phyloP scores from a whole-genome alignment of 2,113 vertebrate species.

The Percina caprodes region DNA sequence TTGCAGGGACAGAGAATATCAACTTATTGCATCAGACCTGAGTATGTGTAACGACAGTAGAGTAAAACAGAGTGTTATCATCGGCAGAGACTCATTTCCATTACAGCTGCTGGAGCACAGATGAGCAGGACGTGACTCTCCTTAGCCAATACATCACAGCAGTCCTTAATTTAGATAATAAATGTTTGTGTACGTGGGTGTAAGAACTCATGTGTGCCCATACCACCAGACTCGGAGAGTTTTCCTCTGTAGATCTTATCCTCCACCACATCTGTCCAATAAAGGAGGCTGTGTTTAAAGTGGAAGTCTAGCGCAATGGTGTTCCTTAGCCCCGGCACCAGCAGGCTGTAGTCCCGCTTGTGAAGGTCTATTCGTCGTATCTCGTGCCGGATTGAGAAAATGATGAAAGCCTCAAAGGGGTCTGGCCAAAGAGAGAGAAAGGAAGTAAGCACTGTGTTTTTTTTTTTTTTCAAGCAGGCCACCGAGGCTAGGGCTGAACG shows the following conservation, averaged over 20 bases:
- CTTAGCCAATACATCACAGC: constrained; percentile 18
- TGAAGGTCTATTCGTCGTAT: constrained; percentile 98
- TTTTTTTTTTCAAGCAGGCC: not conserved
- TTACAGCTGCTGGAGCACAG: constrained; percentile 11
- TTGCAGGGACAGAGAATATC: constrained; percentile 36
- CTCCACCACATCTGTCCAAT: constrained; percentile 99
- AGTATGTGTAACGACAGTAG: constrained; percentile 20
- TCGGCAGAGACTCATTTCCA: constrained; percentile 1
- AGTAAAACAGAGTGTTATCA: constrained; percentile 46
- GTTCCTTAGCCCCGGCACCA: constrained; percentile 96
- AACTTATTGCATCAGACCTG: constrained; percentile 11
- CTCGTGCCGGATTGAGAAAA: constrained; percentile 99
- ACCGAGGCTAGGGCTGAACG: not conserved
- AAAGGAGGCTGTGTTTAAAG: constrained; percentile 95
- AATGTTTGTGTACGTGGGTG: constrained; percentile 6
- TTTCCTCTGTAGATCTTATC: constrained; percentile 98
- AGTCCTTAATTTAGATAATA: constrained; percentile 21
- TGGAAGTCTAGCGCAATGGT: constrained; percentile 99
- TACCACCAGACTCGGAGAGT: constrained; percentile 95
- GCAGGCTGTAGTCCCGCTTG: constrained; percentile 95
- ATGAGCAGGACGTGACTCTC: constrained; percentile 25
- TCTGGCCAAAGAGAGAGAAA: constrained; percentile 83
- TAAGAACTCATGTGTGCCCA: not conserved
- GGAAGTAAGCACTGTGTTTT: constrained; percentile 4
- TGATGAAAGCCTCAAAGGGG: constrained; percentile 98